phyloP scores from a whole-genome alignment of 2,113 vertebrate genomes.

The Oryzias melastigma region DNA sequence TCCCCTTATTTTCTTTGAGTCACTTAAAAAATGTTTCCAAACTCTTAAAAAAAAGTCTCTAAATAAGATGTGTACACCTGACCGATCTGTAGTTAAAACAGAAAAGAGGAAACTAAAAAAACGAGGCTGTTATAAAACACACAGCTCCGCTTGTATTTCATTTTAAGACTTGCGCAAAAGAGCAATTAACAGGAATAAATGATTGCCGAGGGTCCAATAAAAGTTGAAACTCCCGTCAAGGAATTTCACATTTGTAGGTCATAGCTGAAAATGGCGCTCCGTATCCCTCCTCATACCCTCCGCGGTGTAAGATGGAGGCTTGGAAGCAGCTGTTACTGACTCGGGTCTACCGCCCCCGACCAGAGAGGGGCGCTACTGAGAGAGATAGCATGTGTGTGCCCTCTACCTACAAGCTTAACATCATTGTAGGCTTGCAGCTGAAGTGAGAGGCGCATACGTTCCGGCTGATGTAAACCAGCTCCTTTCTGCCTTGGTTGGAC shows the following conservation, averaged over 20 bases:
- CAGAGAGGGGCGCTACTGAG: conserved; percentile 70
- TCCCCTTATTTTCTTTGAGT: conserved; percentile 16
- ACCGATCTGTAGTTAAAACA: conserved; percentile 33
- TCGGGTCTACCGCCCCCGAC: conserved; percentile 49
- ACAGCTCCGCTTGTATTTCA: neutral
- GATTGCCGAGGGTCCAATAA: conserved; percentile 9
- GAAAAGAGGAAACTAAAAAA: neutral
- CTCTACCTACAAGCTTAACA: conserved; percentile 14
- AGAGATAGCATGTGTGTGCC: conserved; percentile 34
- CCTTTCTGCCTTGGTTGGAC: conserved; percentile 35
- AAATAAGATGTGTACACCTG: conserved; percentile 4
- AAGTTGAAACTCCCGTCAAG: neutral
- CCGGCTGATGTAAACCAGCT: conserved; percentile 30
- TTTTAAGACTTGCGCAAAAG: conserved; percentile 5
- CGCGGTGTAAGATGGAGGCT: conserved; percentile 72
- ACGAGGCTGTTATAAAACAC: neutral
- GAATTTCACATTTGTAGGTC: conserved; percentile 4
- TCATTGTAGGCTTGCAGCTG: conserved; percentile 14
- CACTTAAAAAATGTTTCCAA: neutral
- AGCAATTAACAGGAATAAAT: neutral
- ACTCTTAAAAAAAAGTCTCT: too few species aligned
- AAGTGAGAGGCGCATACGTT: conserved; percentile 8
- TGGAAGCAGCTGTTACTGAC: conserved; percentile 65
- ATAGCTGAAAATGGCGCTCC: conserved; percentile 63
- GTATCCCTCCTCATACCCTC: conserved; percentile 44